Evolutionary conservation across 2,888 invertebrate species (phyloP), one percentile per base, ranked within the genome.

Genomic region (Thereva unica): DNA sequence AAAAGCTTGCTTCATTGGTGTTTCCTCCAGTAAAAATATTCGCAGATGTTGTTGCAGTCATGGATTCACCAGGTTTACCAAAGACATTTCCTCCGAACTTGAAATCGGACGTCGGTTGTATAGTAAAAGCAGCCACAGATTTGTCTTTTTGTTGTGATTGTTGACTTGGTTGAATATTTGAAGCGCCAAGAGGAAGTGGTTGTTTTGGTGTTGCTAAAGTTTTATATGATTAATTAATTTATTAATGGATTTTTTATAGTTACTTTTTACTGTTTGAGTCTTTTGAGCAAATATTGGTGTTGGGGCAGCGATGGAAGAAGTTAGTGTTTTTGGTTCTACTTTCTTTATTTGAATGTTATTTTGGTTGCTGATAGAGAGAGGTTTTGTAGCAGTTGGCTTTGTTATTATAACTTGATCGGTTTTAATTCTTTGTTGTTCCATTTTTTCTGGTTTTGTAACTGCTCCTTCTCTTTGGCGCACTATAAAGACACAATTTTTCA

Each of bases 361-460:
- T n/a, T 8, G 37, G 5, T 41, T 9, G 23, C 42, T 7, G 12
- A 10, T 23, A 10, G 67, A 53, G 5, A 72, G 64, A 10, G 75
- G 75, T 66, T 76, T 76, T 4, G 74, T 71, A 8, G 74, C 75
- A 5, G 73, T 71, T 3, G 75, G 73, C 55, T 76, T 76, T 34
- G 72, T 65, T 47, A 73, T 53, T 5, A 70, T 66, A 5, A 66
- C 64, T 41, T 73, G 70, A 9, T 69, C 70, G 37, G 23, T 47
- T 70, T 70, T 63, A 35, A 74, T 74, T 10, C 75, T 71, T 9
- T 73, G 68, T 52, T 71, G 70, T 68, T 73, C 73, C 70, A 70
- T 72, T 70, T 72, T 71, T 47, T 72, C 72, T 47, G 71, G 71
- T 40, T 72, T 73, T 1, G 71, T 73, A 4, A 69, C 67, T 3